Conservation (phyloP, 1,140 invertebrate species). For the Diorhabda carinulata region DNA sequence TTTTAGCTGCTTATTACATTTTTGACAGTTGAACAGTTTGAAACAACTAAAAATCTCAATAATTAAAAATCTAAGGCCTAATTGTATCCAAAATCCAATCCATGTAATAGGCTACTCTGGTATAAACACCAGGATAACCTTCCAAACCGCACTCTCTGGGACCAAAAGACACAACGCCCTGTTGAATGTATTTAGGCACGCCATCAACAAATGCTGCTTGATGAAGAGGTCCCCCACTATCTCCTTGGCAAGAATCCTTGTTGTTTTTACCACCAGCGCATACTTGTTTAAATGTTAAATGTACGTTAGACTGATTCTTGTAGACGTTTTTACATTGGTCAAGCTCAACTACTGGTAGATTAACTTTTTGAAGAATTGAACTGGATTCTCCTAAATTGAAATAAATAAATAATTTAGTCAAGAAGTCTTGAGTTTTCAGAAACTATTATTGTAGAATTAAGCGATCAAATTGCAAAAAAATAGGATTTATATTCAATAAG, state of each 20-base stretch:
- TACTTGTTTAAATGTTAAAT: slow-evolving; percentile 53
- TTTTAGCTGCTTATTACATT: too few relatives aligned
- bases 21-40: too few relatives aligned
- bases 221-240: slow-evolving; percentile 48
- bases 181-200: slow-evolving; percentile 36
- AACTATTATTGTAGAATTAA: too few relatives aligned
- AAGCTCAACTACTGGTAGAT: slow-evolving; percentile 49
- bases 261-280: slow-evolving; percentile 57
- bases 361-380: slow-evolving; percentile 52
- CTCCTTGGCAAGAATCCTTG: slow-evolving; percentile 47
- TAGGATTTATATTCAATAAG: too few relatives aligned
- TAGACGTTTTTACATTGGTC: slow-evolving; percentile 46
- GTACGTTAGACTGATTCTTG: slow-evolving; percentile 38
- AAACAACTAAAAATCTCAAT: too few relatives aligned
- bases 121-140: slow-evolving; percentile 61
- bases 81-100: slow-evolving; percentile 52
- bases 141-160: slow-evolving; percentile 51
- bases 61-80: slow-evolving; percentile 22
- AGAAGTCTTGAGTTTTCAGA: too few relatives aligned
- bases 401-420: slow-evolving; percentile 7
- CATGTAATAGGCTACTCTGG: slow-evolving; percentile 56
- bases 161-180: slow-evolving; percentile 54
- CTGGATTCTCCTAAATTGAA: slow-evolving; percentile 37
- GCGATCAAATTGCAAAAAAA: too few relatives aligned
- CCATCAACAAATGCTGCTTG: slow-evolving; percentile 46